phyloP scores from a whole-genome alignment of 2,113 vertebrate species.

The Aplodontia rufa region DNA sequence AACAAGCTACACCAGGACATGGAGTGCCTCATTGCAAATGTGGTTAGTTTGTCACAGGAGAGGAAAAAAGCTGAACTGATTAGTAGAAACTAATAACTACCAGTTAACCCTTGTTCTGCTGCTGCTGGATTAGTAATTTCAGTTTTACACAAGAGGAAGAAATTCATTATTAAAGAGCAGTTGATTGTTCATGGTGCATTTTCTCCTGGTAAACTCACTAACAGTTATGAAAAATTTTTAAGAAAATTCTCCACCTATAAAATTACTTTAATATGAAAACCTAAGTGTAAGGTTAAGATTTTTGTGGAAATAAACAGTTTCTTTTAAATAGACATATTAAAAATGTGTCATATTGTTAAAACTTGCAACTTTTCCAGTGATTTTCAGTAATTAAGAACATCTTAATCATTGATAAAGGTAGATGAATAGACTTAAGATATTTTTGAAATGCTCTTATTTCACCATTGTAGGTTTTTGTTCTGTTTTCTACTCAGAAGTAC shows the following conservation, averaged over 20 bases:
- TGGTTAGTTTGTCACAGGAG: not conserved
- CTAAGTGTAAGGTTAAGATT: conserved; percentile 9
- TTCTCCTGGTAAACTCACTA: not conserved
- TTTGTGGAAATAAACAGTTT: not conserved
- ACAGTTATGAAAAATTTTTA: not conserved
- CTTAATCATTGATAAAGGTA: not conserved
- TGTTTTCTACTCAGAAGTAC: not conserved
- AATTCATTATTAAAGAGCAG: not conserved
- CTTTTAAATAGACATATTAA: conserved; percentile 30
- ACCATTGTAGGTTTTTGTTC: not conserved
- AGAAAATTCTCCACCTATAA: conserved; percentile 31
- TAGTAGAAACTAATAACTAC: not conserved
- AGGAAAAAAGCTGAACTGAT: not conserved
- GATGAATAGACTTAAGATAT: not conserved
- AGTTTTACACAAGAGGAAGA: not conserved
- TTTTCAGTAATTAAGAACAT: not conserved
- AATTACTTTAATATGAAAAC: conserved; percentile 31
- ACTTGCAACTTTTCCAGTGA: not conserved
- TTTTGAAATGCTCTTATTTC: conserved; percentile 26
- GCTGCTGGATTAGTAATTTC: not conserved
- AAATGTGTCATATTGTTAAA: not conserved
- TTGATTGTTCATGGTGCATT: not conserved
- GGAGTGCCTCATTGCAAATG: not conserved
- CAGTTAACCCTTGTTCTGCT: not conserved
- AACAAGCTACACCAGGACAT: not conserved